Evolutionary conservation across 2,113 vertebrate genomes (phyloP).

Genomic region (Oryzias melastigma): DNA sequence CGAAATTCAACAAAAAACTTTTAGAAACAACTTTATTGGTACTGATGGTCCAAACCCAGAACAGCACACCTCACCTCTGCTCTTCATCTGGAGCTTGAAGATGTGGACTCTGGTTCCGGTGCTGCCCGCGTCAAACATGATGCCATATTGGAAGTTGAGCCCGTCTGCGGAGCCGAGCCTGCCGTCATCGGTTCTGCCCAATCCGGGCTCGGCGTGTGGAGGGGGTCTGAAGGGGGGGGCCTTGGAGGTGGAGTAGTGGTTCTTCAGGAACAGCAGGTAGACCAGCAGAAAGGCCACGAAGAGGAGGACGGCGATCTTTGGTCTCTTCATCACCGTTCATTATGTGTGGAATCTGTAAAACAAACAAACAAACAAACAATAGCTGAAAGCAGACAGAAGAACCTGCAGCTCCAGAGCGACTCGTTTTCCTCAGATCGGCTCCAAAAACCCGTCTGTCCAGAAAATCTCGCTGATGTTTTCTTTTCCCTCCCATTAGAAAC

Average conservation of each 20-base stretch:
- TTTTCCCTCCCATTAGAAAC: no score
- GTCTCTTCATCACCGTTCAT: slow-evolving; percentile 80
- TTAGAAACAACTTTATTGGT: no score
- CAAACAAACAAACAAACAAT: neutral
- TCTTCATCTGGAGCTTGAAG: slow-evolving; percentile 83
- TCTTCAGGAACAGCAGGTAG: slow-evolving; percentile 85
- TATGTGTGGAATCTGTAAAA: slow-evolving; percentile 24
- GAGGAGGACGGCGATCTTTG: slow-evolving; percentile 80
- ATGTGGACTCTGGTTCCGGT: slow-evolving; percentile 92
- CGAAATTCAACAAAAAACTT: no score
- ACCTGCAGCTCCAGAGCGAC: no score
- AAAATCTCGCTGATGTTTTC: no score
- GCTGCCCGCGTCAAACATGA: slow-evolving; percentile 96
- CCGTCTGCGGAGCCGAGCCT: slow-evolving; percentile 5
- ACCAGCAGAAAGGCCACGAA: slow-evolving; percentile 77
- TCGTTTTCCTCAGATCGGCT: no score
- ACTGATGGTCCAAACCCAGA: no score
- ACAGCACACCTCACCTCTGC: slow-evolving; percentile 50
- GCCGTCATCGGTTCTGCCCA: neutral
- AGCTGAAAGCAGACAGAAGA: no score
- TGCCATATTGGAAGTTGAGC: slow-evolving; percentile 79
- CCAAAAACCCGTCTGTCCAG: no score
- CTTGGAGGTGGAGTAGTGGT: slow-evolving; percentile 60
- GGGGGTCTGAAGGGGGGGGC: slow-evolving; percentile 3
- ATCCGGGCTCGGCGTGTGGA: neutral